Conservation (phyloP, 2,113 vertebrate genomes). For the Ifrita kowaldi region DNA sequence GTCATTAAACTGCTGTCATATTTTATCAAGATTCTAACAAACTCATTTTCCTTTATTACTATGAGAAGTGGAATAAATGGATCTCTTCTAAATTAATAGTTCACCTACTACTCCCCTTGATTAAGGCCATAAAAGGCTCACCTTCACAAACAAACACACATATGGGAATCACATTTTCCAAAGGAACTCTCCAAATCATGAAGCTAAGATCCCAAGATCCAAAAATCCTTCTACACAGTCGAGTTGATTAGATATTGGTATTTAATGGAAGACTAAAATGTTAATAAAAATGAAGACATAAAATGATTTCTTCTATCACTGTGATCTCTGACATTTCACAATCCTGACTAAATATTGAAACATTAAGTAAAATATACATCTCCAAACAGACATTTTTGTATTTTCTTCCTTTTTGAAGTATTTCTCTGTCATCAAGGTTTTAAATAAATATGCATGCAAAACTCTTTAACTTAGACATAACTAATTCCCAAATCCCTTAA, state of each 20-base stretch:
- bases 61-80: background rate
- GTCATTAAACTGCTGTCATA: background rate
- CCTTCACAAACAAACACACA: background rate
- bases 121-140: background rate
- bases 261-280: background rate
- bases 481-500: background rate
- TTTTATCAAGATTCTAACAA: background rate
- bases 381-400: background rate
- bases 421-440: background rate
- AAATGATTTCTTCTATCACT: background rate
- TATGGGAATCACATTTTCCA: background rate
- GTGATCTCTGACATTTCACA: background rate
- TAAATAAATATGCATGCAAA: background rate
- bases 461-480: background rate
- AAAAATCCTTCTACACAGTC: background rate
- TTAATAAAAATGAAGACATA: background rate
- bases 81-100: background rate
- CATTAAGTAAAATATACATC: background rate
- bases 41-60: background rate
- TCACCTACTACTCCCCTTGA: background rate
- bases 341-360: background rate
- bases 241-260: background rate
- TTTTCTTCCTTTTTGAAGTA: background rate
- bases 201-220: background rate
- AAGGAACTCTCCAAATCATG: background rate